Base-by-base conservation (phyloP, 2,797 vertebrate genomes). In the Microhierax caerulescens region DNA sequence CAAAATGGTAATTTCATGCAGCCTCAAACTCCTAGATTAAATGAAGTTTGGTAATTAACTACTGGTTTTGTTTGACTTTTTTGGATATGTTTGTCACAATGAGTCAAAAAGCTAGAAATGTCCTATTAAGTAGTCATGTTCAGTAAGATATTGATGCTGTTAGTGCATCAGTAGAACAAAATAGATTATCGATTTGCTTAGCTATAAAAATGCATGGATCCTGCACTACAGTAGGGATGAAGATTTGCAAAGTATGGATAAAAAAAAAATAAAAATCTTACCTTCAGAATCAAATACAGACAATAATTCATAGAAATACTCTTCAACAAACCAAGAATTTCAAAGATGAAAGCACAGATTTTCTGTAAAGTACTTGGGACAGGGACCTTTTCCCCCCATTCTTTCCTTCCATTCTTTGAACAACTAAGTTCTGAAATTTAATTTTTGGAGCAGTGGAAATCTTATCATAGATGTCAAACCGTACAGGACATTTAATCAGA, bases 401-500 rank as follows among this genome's bases (percentile, higher is more conserved):
- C 14, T 77, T 57, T 67, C 18, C 20, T 76, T 68, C 20, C 2
- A 0, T 72, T 91, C 60, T 94, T 76, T 78, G 76, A 90, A 85
- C 37, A 72, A 47, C 28, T 57, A 61, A 59, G n/a, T 56, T 87
- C 79, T 92, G 50, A 94, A 87, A 94, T 79, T 84, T 88, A 90
- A 92, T 93, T 95, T 92, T 78, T 93, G 92, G 70, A 94, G 63
- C 36, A 39, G 36, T 60, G 15, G 64, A 83, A 94, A 93, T 92
- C 74, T 88, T 88, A 54, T 85, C 37, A 54, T 50, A 64, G 56
- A 39, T 86, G 63, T 77, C 68, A 91, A 85, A 78, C 54, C 48
- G 21, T 34, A 30, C 17, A 81, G 39, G 21, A 57, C 64, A 30
- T 90, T 90, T 93, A 88, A 86, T 95, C 65, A 80, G 80, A 54